Evolutionary conservation across 1,140 invertebrate species (phyloP), one percentile per base, ranked within the genome.

Genomic region (Bombus vancouverensis): DNA sequence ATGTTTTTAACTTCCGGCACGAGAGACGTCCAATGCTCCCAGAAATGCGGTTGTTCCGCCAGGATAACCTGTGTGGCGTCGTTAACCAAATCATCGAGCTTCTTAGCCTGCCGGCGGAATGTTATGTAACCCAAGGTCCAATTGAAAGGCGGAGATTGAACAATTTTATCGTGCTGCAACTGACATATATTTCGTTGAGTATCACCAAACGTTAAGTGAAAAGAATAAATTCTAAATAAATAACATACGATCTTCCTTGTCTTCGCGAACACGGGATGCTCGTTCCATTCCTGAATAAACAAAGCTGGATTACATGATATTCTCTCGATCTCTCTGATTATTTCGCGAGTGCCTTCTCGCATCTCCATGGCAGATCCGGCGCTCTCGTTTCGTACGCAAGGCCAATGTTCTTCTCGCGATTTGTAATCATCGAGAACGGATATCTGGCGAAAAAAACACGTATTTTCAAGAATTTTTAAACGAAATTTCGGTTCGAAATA

Each of bases 111-210:
- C 28, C 88, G 86, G 28, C 94, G 92, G 47, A 95, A 94, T 68
- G 91, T 92, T 18, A 42, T 81, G 39, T 95, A 94, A 44, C 93
- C 94, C 71, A 79, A 59, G 12, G 93, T 94, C 94, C 94, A 95
- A 85, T 95, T 93, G 76, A 95, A 94, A 0, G 88, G 15, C 0
- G 88, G 87, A 15, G 93, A 32, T 32, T 80, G 34, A 22, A 81
- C 87, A 25, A 65, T 78, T 22, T 89, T 42, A 25, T 92, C 85
- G 34, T 83, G 80, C 39, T 91, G 78, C 32, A 93, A 78, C 93
- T 93, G 32, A 15, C 76, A 82, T 47, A 22, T 70, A 22, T n/a
- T 28, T 62, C 47, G 25, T 44, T 34, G 22, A 34, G n/a, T 22
- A 65, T 32, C 81, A 3, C 0, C 34, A 1, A 62, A 32, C 13